Conservation (phyloP, 92 coral and sea anemone species). For the Epizoanthus illoricatus region DNA sequence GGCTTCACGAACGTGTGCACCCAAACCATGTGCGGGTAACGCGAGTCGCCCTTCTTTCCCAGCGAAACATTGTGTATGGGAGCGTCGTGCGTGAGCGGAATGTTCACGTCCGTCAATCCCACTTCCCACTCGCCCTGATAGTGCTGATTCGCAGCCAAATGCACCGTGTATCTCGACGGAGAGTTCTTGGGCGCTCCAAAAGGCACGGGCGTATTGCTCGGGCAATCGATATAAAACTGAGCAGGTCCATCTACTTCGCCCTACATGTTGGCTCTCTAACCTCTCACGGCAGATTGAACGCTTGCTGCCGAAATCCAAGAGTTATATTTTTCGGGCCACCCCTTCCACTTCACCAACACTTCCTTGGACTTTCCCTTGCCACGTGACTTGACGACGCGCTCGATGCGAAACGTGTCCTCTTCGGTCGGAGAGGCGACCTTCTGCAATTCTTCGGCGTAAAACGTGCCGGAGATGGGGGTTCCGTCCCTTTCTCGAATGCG, state of each 20-base stretch:
- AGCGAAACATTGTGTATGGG: neutral
- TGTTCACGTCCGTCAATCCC: too few relatives aligned
- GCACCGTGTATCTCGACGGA: too few relatives aligned
- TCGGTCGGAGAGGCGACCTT: neutral
- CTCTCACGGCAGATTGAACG: neutral
- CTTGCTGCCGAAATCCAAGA: neutral
- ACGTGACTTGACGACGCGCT: neutral
- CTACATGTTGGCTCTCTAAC: neutral
- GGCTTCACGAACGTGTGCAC: neutral
- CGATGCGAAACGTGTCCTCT: neutral
- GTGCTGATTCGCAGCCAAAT: rapidly evolving
- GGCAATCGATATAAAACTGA: neutral
- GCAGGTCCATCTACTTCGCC: neutral
- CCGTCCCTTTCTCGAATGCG: neutral
- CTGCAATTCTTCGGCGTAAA: slow-evolving; percentile 8
- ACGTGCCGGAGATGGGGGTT: neutral
- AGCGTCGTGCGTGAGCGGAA: too few relatives aligned
- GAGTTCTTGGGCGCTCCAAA: too few relatives aligned
- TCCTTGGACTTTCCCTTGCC: neutral
- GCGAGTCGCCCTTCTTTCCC: neutral
- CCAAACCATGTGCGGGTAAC: neutral
- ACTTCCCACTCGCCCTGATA: too few relatives aligned
- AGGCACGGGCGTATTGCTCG: neutral
- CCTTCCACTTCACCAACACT: neutral
- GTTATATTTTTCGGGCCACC: neutral